Evolutionary conservation across 1,140 invertebrate genomes (phyloP).

Genomic region (Hermetia illucens): DNA sequence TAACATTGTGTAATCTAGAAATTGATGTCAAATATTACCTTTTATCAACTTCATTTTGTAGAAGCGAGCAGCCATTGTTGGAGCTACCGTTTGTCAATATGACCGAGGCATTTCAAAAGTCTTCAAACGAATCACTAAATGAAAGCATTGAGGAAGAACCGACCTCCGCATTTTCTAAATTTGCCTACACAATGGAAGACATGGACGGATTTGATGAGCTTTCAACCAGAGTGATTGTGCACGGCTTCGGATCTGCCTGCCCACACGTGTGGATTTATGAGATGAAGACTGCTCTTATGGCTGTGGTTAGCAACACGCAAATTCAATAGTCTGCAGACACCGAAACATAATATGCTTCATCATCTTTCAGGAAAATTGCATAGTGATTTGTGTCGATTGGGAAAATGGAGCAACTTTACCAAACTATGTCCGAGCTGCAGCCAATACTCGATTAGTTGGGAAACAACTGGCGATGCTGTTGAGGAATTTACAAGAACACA

Average conservation of each 20-base stretch:
- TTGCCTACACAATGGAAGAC: conserved; percentile 16
- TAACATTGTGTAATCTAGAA: conserved; percentile 13
- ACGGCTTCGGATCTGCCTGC: conserved; percentile 87
- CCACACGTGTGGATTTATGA: conserved; percentile 84
- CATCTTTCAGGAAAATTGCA: conserved; percentile 60
- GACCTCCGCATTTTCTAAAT: background rate
- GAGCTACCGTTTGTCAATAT: conserved; percentile 53
- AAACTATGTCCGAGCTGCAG: conserved; percentile 84
- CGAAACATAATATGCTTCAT: conserved; percentile 2
- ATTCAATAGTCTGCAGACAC: background rate
- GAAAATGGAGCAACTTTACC: conserved; percentile 79
- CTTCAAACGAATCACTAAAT: background rate
- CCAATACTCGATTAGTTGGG: conserved; percentile 84
- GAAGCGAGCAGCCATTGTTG: conserved; percentile 44
- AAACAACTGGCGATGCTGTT: conserved; percentile 74
- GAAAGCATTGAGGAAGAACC: background rate
- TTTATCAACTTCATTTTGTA: conserved; percentile 12
- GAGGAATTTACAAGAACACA: conserved; percentile 24
- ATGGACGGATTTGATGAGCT: conserved; percentile 26
- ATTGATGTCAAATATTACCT: conserved; percentile 1
- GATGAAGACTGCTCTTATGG: conserved; percentile 79
- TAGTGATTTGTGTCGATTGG: conserved; percentile 91
- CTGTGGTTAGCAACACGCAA: conserved; percentile 46
- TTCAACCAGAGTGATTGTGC: conserved; percentile 83
- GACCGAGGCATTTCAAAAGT: conserved; percentile 31